Evolutionary conservation across 2,113 vertebrate genomes (phyloP).

Genomic region (Pterocles burchelli): DNA sequence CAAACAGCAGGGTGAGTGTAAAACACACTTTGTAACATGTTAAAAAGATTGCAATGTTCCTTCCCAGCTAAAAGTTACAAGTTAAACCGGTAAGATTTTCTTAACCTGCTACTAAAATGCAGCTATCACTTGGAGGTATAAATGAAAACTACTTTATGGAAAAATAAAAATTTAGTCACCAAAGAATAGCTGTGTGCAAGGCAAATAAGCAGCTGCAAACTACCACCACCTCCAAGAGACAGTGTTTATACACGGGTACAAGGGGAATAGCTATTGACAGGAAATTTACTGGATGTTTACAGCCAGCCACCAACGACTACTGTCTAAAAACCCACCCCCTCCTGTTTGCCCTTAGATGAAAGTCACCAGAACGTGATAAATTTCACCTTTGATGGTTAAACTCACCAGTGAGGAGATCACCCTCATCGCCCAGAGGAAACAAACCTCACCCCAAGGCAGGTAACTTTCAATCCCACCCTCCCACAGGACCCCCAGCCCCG

Average conservation of each 20-base stretch:
- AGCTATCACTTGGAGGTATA: neutral
- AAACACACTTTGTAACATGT: neutral
- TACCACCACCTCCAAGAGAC: neutral
- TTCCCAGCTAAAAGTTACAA: neutral
- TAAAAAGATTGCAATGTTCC: neutral
- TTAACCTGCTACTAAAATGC: neutral
- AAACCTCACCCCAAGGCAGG: neutral
- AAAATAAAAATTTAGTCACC: neutral
- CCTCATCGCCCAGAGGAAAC: neutral
- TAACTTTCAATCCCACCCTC: neutral
- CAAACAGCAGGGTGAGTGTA: neutral
- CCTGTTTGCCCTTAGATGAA: accelerated
- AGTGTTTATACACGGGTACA: neutral
- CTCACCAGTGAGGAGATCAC: neutral
- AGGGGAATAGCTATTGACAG: neutral
- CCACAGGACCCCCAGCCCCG: no score
- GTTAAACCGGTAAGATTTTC: neutral
- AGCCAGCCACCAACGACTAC: neutral
- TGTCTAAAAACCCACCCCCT: neutral
- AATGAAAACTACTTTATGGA: neutral
- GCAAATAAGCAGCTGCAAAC: neutral
- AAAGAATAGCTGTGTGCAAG: neutral
- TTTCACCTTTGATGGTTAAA: neutral
- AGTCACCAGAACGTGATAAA: neutral
- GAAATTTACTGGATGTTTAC: neutral